phyloP scores from a whole-genome alignment of 92 coral and sea anemone species.

The Siderastrea radians region DNA sequence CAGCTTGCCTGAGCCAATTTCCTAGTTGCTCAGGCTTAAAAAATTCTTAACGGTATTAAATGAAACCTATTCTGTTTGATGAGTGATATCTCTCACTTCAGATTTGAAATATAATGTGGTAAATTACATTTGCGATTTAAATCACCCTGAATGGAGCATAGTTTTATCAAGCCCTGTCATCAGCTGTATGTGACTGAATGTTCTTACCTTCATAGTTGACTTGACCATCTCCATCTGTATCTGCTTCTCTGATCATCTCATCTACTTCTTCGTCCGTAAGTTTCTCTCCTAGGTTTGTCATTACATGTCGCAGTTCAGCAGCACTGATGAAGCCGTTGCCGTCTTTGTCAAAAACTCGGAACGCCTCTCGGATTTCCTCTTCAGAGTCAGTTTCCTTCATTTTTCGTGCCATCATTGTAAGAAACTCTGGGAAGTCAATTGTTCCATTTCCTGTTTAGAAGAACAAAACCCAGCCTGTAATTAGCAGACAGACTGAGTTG shows the following conservation, averaged over 20 bases:
- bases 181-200: neutral
- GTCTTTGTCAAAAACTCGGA: slow-evolving; percentile 84
- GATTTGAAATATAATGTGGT: no score
- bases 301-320: slow-evolving; percentile 79
- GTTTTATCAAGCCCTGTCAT: no score
- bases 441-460: slow-evolving; percentile 75
- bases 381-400: slow-evolving; percentile 84
- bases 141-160: no score
- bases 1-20: no score
- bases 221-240: slow-evolving; percentile 85
- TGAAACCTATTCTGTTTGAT: no score
- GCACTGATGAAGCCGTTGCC: slow-evolving; percentile 90
- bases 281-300: slow-evolving; percentile 88
- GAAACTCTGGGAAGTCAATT: slow-evolving; percentile 85
- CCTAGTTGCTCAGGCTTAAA: no score
- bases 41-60: no score
- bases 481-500: no score
- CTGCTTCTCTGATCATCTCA: slow-evolving; percentile 87
- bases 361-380: slow-evolving; percentile 90
- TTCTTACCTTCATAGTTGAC: slow-evolving; percentile 80
- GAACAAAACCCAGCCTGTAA: neutral
- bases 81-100: no score
- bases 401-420: slow-evolving; percentile 87
- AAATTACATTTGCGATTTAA: no score
- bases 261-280: slow-evolving; percentile 86